These are phyloP conservation scores for Polydrusus pterygomalis DNA, from an alignment of 2,888 invertebrate genomes.

Conservation along the genomic window DNA sequence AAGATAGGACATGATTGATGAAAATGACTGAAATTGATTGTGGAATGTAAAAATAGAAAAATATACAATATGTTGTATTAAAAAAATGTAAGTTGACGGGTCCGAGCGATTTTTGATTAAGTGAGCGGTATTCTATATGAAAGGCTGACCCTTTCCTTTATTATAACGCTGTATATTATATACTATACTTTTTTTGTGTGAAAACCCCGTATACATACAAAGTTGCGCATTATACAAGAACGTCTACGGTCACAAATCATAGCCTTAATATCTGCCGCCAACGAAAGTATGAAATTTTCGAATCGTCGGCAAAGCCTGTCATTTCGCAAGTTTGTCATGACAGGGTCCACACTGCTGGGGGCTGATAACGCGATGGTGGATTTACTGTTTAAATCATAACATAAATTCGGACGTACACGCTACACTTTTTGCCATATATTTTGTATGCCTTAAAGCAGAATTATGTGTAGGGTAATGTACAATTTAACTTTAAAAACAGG, in stretches of 20 bases:
- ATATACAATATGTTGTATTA: no score
- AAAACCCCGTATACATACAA: no score
- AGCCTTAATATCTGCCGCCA: background rate
- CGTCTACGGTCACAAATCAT: background rate
- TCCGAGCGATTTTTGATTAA: no score
- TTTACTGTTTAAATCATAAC: conserved; percentile 36
- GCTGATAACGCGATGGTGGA: conserved; percentile 36
- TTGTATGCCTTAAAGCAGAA: background rate
- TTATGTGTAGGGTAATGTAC: background rate
- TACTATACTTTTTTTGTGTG: no score
- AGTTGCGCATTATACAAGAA: background rate
- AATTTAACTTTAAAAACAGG: background rate
- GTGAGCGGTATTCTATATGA: no score
- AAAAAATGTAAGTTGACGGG: no score
- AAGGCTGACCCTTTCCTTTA: no score
- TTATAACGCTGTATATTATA: no score
- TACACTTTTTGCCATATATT: background rate
- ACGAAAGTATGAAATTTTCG: conserved; percentile 19
- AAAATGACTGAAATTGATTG: no score
- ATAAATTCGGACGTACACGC: conserved; percentile 5
- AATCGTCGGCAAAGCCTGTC: conserved; percentile 24
- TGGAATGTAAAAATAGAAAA: no score
- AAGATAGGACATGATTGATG: no score
- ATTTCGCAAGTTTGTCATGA: conserved; percentile 23
- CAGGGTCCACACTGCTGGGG: conserved; percentile 43